Evolutionary conservation across 2,113 vertebrate species (phyloP).

Genomic region (Apistogramma diplotaenia): DNA sequence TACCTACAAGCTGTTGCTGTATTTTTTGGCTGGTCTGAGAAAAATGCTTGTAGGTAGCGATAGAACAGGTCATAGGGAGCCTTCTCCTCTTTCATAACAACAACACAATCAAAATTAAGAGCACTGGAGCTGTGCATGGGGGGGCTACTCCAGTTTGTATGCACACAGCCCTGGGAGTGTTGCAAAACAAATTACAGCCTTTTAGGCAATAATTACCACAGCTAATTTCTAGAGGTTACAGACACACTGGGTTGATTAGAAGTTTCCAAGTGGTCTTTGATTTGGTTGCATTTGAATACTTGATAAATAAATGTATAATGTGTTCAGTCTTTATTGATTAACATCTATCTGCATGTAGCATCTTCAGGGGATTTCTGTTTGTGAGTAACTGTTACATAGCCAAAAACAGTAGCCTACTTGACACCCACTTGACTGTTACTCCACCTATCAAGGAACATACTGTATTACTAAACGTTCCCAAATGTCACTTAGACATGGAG

Average conservation of each 20-base stretch:
- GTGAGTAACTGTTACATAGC: not conserved
- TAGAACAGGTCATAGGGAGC: slow-evolving; percentile 88
- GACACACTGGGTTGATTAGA: slow-evolving; percentile 80
- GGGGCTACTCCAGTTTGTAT: slow-evolving; percentile 67
- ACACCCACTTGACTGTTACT: too few species aligned
- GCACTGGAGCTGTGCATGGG: slow-evolving; percentile 73
- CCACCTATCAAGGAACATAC: too few species aligned
- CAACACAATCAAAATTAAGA: slow-evolving; percentile 16
- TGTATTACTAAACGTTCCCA: too few species aligned
- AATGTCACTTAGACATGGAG: too few species aligned
- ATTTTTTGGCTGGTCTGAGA: slow-evolving; percentile 92
- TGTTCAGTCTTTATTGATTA: slow-evolving; percentile 45
- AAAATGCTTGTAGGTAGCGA: slow-evolving; percentile 85
- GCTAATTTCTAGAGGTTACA: slow-evolving; percentile 83
- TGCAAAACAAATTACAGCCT: slow-evolving; percentile 85
- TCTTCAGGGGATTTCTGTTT: slow-evolving; percentile 15
- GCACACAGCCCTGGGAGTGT: slow-evolving; percentile 75
- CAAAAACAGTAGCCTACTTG: too few species aligned
- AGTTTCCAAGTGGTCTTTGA: slow-evolving; percentile 72
- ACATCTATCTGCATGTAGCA: slow-evolving; percentile 15
- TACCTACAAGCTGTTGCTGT: slow-evolving; percentile 99
- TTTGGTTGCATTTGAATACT: slow-evolving; percentile 75
- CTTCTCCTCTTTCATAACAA: slow-evolving; percentile 65
- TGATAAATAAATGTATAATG: slow-evolving; percentile 49
- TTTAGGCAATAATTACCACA: slow-evolving; percentile 82